phyloP scores from a whole-genome alignment of 2,888 invertebrate genomes.

The Cecidostiba fungosa region DNA sequence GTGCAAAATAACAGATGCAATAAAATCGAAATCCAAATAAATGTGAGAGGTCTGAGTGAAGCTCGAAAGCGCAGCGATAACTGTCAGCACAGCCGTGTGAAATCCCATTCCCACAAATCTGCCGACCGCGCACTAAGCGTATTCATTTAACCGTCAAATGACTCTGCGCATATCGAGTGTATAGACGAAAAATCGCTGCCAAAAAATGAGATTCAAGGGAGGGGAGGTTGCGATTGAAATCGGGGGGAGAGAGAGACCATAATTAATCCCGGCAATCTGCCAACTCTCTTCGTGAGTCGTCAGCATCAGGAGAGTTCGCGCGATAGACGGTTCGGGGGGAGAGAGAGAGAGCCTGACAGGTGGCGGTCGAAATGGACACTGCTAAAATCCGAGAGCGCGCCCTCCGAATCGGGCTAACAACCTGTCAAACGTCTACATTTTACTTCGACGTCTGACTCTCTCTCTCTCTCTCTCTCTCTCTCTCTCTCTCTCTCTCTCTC shows the following conservation, averaged over 20 bases:
- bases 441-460: constrained; percentile 1
- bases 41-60: background rate
- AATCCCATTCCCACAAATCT: background rate
- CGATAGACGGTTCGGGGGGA: background rate
- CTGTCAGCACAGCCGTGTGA: background rate
- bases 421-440: constrained; percentile 70
- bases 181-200: constrained; percentile 9
- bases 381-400: constrained; percentile 45
- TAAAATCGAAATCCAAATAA: background rate
- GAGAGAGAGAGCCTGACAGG: constrained; percentile 57
- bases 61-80: background rate
- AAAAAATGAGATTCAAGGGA: constrained; percentile 24
- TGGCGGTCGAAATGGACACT: constrained; percentile 60
- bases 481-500: background rate
- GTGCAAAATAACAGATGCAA: background rate
- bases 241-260: constrained; percentile 62
- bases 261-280: constrained; percentile 71
- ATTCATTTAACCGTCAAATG: constrained; percentile 46
- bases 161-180: background rate
- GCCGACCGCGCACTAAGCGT: background rate
- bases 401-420: constrained; percentile 68
- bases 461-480: background rate
- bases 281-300: constrained; percentile 60
- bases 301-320: background rate
- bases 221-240: constrained; percentile 49